Evolutionary conservation across 1,140 invertebrate genomes (phyloP), one percentile per base, ranked within the genome.

Genomic region (Chlorops oryzae): DNA sequence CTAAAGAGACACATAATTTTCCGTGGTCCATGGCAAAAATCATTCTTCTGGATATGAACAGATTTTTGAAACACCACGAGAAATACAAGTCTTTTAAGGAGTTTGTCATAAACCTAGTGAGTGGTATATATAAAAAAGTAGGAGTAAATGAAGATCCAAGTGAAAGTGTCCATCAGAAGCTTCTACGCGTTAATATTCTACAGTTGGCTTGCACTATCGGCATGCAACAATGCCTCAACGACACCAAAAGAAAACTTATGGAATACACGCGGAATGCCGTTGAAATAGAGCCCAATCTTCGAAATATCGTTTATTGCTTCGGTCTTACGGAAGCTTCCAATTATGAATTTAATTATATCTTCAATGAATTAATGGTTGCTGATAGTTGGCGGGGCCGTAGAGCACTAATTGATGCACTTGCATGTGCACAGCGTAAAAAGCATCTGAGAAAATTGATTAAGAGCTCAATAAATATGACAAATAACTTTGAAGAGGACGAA

Each of bases 321-420:
- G 85, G 80, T 0, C 73, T 89, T 0, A 76, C 72, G 55, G 49
- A 81, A 44, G 83, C 85, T 3, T 71, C 72, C 0, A 57, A 70
- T 28, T 61, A 74, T 0, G 81, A 83, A 42, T 90, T 83, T 77
- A 63, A 84, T 43, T 83, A 80, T 62, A 73, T 83, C 3, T 81
- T 78, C 69, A 51, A 80, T 3, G 61, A 78, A 40, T 85, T 85
- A 54, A 57, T 75, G 23, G 61, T 68, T 6, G 75, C 82, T 0
- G 75, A 77, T 40, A 75, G 80, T 15, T 71, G 78, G 17, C 57
- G 75, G 2, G 81, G 84, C 37, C 77, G 80, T 60, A 50, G 56
- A 1, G 43, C 59, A 13, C 60, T 73, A 0, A 75, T 86, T 27
- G 62, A 84, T 0, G 59, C 59, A 9, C 70, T 87, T 18, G 79